phyloP scores from a whole-genome alignment of 2,888 invertebrate species.

The Buathra laborator region DNA sequence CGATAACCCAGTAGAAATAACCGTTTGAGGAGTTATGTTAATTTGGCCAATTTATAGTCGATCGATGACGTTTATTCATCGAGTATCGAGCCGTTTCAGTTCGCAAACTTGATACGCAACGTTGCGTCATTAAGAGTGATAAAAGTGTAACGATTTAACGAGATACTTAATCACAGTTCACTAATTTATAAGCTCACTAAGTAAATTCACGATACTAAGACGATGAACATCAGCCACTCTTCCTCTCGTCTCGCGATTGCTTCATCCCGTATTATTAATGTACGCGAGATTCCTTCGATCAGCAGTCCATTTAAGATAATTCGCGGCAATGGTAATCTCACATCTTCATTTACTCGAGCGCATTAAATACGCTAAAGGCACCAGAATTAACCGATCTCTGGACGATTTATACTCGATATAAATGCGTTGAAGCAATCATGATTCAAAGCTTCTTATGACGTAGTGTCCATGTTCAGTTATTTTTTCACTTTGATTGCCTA shows the following conservation, averaged over 20 bases:
- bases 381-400: background rate
- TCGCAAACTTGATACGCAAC: background rate
- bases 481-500: background rate
- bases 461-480: no score
- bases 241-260: background rate
- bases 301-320: background rate
- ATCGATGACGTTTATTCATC: background rate
- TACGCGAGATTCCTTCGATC: conserved; percentile 14
- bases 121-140: background rate
- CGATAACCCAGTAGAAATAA: background rate
- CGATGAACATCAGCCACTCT: background rate
- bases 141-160: background rate
- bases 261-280: no score
- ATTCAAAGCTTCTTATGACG: no score
- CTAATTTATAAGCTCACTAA: background rate
- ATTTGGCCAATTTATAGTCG: background rate
- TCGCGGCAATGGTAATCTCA: background rate
- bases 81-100: background rate
- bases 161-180: background rate
- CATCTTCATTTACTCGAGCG: background rate
- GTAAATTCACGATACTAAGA: background rate
- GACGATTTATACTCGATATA: background rate
- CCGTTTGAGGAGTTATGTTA: background rate
- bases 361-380: conserved; percentile 24
- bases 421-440: background rate